Evolutionary conservation across 2,888 invertebrate genomes (phyloP), one percentile per base, ranked within the genome.

Genomic region (Sclerodermus sp.): DNA sequence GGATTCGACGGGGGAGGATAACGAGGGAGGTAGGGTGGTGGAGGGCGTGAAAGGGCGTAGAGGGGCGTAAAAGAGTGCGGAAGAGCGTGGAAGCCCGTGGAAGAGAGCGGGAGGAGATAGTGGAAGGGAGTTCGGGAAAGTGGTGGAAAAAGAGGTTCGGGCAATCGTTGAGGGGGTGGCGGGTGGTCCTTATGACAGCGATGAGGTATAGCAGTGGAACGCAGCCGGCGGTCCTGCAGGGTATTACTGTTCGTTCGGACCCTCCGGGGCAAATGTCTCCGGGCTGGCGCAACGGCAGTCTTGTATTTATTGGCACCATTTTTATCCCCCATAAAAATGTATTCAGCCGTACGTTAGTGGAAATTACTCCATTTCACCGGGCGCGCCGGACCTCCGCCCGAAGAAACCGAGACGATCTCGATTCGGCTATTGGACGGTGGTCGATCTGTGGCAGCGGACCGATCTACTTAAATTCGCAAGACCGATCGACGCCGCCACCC

Each of bases 231-330:
- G 38, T 47, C 37, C 47, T 34, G 37, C n/a, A 8, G 49, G 48
- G 49, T 59, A 57, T 59, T 57, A 59, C 44, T 51, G 49, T 43
- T 3, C 3, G 8, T 50, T 53, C 55, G 47, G 56, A 56, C 57
- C 54, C 60, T 56, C 54, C 53, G 56, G 56, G 52, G 56, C 58
- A 55, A 58, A 60, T 56, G 58, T 60, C 60, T 58, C 56, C 56
- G 50, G 42, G 46, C 45, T 44, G 47, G 43, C 44, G 53, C 51
- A 49, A 55, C 46, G 42, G 55, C 53, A 55, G 57, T 57, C 57
- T 58, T 58, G 62, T 66, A 64, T 66, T 66, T 66, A 66, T 66
- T 59, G 59, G 55, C 48, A 48, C 62, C 61, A 64, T 66, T 66
- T 66, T 64, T 62, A 64, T 61, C 52, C 59, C 51, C 56, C 51